These are phyloP conservation scores for Morpho achilles DNA, from an alignment of 2,888 invertebrate species.

Conservation along the genomic window DNA sequence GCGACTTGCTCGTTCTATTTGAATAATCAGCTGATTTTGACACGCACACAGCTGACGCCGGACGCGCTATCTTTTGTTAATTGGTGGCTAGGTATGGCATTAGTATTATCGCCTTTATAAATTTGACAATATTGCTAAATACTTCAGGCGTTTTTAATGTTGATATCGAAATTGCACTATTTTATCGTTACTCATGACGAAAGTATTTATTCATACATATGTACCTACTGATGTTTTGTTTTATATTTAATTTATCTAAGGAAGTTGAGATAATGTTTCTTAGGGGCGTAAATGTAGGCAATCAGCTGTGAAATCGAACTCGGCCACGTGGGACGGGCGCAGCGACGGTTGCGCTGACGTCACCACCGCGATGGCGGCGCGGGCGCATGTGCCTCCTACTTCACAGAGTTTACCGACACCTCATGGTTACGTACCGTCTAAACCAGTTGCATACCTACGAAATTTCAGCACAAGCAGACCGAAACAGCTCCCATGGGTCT, in stretches of 20 bases:
- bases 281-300: constrained; percentile 25
- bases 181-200: background rate
- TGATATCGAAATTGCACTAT: too few species aligned
- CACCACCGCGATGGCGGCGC: constrained; percentile 39
- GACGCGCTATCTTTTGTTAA: constrained; percentile 60
- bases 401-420: constrained; percentile 35
- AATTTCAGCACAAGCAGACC: constrained; percentile 65
- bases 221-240: background rate
- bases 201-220: background rate
- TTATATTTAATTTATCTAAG: constrained; percentile 21
- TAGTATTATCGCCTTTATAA: constrained; percentile 3
- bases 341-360: constrained; percentile 48
- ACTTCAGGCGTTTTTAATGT: too few species aligned
- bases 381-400: constrained; percentile 34
- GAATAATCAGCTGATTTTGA: constrained; percentile 81
- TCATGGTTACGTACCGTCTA: constrained; percentile 42
- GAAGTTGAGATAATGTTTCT: constrained; percentile 10
- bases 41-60: constrained; percentile 75
- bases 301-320: constrained; percentile 48
- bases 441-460: constrained; percentile 62
- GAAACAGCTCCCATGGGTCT: constrained; percentile 52
- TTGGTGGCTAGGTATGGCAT: constrained; percentile 25
- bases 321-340: constrained; percentile 58
- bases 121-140: background rate
- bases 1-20: constrained; percentile 71